Base-by-base conservation (phyloP, 2,797 vertebrate species). In the Todus mexicanus region DNA sequence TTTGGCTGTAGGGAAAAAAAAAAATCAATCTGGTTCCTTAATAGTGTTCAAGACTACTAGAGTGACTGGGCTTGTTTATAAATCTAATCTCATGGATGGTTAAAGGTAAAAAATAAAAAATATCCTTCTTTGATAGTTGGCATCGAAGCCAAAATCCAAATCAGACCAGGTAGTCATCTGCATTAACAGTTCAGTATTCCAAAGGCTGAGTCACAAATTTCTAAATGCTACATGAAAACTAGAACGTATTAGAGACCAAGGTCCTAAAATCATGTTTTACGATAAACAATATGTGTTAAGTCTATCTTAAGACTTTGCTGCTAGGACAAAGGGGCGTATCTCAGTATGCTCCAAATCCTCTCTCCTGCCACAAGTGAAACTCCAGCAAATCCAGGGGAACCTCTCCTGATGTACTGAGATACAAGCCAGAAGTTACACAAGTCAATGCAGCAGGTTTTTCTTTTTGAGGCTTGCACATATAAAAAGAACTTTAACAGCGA, bases 21-120 rank as follows among this genome's bases (percentile, higher is more conserved):
- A 33, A 25, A 73, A 95, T 92, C 92, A 89, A 81, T 95, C 84
- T 74, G 51, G 38, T 61, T 93, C 75, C 85, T 89, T 91, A 94
- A 95, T 69, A 92, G 80, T 21, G 59, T 94, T 94, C 84, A 74
- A 85, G 87, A 91, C 83, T 86, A 80, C 48, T 60, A 66, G 51
- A 95, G 74, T 87, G 66, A 91, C 68, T 86, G 64, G 71, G 75
- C 51, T 94, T 95, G 84, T 89, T 96, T 94, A 90, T 90, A 96
- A 95, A 92, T 95, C 87, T 83, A 79, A 92, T 92, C 90, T 93
- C 68, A 89, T 35, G 88, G 92, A 82, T 93, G 63, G 89, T 85
- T 95, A 92, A 95, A 89, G 71, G 75, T 83, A 73, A 87, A 93
- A 90, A 83, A 84, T 84, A 86, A 93, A 96, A 92, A 93, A 89